Base-by-base conservation (phyloP, 2,888 invertebrate genomes). In the Macrosiphum euphorbiae region DNA sequence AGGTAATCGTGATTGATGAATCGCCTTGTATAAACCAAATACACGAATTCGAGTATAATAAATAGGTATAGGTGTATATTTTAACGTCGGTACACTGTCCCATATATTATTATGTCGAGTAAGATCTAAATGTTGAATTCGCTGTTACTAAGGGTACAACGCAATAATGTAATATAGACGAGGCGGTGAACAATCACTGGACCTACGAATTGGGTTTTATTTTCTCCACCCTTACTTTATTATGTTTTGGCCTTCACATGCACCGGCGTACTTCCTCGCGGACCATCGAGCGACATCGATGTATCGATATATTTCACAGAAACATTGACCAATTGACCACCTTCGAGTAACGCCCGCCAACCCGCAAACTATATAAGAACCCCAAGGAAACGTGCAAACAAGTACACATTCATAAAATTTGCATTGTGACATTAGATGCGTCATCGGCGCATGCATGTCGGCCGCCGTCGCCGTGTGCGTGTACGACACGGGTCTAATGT, bases 401-500 rank as follows among this genome's bases (percentile, higher is more conserved):
- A 86, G 47, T 26, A 89, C 89, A 58, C 78, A 78, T 78, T 35
- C 78, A 78, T 35, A 78, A 78, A 35, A 78, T 78, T 78, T 35
- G 35, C 89, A 89, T 58, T n/a, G 41, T 35, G 41, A 89, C 44
- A 61, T 35, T 44, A 28, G 20, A 44, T 41, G 44, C 28, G 58
- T 89, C 78, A 35, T 78, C 78, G 44, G 35, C 35, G 35, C 50
- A 67, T 67, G 90, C 67, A 78, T 50, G 35, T n/a, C 24, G 16
- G n/a, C 47, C 35, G 58, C 28, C 4, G 20, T 8, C 8, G 5
- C 24, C 4, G 4, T 35, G 44, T 78, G 13, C 67, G 84, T 67
- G 67, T 35, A 50, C 26, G 8, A 44, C 50, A n/a, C 85, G 91
- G 50, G 92, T 67, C 52, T 88, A 44, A 78, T 41, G 92, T 44